Conservation (phyloP, 2,113 vertebrate genomes). For the Chloebia gouldiae region DNA sequence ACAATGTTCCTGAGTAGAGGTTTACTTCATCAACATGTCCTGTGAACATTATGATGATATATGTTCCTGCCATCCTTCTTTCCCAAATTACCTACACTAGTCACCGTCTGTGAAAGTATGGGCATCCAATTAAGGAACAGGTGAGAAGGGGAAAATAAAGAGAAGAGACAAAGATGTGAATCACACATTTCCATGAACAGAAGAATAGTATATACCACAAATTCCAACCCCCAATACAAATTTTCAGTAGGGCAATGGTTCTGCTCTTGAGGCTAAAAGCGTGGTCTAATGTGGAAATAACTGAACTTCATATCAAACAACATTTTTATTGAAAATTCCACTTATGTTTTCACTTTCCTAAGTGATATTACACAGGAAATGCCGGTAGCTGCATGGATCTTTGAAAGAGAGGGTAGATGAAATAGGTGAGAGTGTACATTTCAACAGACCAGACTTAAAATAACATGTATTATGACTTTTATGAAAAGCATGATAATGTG, state of each 20-base stretch:
- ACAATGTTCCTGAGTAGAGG: background rate
- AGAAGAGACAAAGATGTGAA: background rate
- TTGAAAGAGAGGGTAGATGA: background rate
- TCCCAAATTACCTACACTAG: background rate
- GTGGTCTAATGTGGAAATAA: background rate
- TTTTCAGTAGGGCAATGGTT: background rate
- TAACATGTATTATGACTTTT: background rate
- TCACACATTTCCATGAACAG: background rate
- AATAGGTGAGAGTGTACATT: constrained; percentile 40
- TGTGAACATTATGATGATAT: background rate
- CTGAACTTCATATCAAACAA: background rate
- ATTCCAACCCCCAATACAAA: background rate
- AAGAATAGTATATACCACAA: background rate
- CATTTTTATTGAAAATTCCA: constrained; percentile 60
- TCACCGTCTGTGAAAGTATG: background rate
- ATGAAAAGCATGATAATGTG: background rate
- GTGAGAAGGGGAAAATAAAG: background rate
- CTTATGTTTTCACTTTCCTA: constrained; percentile 55
- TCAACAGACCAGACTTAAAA: constrained; percentile 19
- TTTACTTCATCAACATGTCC: background rate
- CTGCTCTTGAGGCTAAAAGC: background rate
- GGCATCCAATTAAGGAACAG: background rate
- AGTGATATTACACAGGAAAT: constrained; percentile 56
- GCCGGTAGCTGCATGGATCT: constrained; percentile 29
- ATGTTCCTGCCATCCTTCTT: background rate